These are phyloP conservation scores for Staurois parvus DNA, from an alignment of 2,797 vertebrate genomes.

Conservation along the genomic window DNA sequence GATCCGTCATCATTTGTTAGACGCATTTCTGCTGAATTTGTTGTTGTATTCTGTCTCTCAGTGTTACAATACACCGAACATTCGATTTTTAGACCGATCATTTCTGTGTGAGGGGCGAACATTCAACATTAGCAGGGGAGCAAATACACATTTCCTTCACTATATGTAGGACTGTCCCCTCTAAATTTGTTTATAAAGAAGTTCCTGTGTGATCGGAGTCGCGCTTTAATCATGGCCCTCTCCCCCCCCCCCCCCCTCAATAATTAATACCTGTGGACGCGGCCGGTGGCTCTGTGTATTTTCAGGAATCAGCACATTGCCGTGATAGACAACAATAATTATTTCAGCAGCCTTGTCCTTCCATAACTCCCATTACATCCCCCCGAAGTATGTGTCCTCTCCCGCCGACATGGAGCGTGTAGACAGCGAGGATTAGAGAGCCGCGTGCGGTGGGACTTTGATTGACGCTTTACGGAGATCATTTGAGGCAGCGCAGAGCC, in stretches of 20 bases:
- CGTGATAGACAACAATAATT: constrained; percentile 1
- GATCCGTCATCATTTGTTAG: too few relatives aligned
- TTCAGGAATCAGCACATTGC: constrained; percentile 4
- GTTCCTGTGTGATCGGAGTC: background rate
- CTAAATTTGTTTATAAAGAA: too few relatives aligned
- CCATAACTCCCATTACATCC: constrained; percentile 10
- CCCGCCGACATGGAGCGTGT: background rate
- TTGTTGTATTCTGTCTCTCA: too few relatives aligned
- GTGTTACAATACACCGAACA: too few relatives aligned
- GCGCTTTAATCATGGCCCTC: background rate
- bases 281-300: background rate
- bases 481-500: constrained; percentile 17
- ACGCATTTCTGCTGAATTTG: too few relatives aligned
- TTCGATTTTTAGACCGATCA: too few relatives aligned
- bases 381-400: background rate
- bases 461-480: constrained; percentile 35
- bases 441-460: background rate
- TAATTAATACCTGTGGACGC: background rate
- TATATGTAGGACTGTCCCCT: too few relatives aligned
- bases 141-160: too few relatives aligned
- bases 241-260: background rate
- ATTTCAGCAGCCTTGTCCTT: constrained; percentile 38
- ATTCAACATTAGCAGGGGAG: too few relatives aligned
- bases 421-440: constrained; percentile 28
- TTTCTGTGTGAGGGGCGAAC: too few relatives aligned